phyloP scores from a whole-genome alignment of 2,113 vertebrate genomes.

The Meleagris gallopavo region DNA sequence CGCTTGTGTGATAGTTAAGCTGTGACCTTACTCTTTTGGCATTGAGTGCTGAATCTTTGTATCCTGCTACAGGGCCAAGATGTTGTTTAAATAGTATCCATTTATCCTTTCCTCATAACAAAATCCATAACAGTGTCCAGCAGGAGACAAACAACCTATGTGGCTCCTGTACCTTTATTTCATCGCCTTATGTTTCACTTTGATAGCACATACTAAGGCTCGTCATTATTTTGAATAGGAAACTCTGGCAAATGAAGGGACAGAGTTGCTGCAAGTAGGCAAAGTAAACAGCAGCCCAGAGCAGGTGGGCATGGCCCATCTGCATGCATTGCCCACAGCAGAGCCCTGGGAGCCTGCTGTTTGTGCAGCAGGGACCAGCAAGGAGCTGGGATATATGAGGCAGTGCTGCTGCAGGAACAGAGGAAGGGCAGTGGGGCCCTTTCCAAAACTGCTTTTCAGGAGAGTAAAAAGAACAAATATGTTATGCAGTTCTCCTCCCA shows the following conservation, averaged over 20 bases:
- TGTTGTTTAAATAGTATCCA: neutral
- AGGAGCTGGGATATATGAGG: neutral
- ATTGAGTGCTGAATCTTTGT: neutral
- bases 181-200: neutral
- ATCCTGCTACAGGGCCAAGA: neutral
- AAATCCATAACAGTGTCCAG: neutral
- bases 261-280: neutral
- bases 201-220: neutral
- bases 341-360: neutral
- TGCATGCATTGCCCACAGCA: rapidly evolving
- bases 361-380: neutral
- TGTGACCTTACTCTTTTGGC: neutral
- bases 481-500: neutral
- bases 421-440: rapidly evolving
- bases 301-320: rapidly evolving
- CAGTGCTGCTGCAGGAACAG: neutral
- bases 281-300: neutral
- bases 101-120: neutral
- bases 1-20: neutral
- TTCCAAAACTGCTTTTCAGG: neutral
- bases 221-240: neutral
- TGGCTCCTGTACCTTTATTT: neutral
- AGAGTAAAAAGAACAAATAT: neutral
- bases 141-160: neutral
- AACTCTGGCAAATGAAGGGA: neutral